Evolutionary conservation across 2,113 vertebrate genomes (phyloP), one percentile per base, ranked within the genome.

Genomic region (Saguinus imperator): DNA sequence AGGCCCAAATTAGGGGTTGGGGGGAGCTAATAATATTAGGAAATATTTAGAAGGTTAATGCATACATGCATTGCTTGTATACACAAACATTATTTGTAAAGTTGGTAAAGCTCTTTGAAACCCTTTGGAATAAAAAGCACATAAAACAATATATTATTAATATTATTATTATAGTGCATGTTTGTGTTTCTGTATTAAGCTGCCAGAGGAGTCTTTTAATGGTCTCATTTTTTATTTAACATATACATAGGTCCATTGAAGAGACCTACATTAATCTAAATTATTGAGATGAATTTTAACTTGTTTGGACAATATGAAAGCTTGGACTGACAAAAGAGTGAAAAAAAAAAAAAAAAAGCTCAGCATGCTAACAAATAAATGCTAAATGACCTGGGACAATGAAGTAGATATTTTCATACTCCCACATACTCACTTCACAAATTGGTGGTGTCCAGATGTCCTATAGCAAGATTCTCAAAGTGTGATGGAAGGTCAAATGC

Each of bases 91-190:
- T 73, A 88, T 93, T 87, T 55, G 40, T 87, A 95, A 96, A 95
- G 40, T 90, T 96, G 27, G 89, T 96, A 98, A 97, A 96, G 92
- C 87, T 97, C 84, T 96, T 82, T 97, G 58, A 93, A 97, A 87
- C 21, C 94, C 97, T 90, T 79, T 79, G 95, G 87, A 96, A 96
- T 87, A 23, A 91, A 94, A 94, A 32, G 21, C 57, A 84, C 57
- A 96, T 82, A 95, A 94, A 90, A 92, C 25, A 96, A 95, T 97
- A 87, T 93, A 97, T 98, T 98, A 97, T 98, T 98, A 90, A 97
- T 97, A 89, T 89, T 85, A 94, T 55, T 84, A 70, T 89, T 85
- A 73, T 84, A 92, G 43, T 87, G 25, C 87, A 45, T 13, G 18
- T 84, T 73, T 82, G 3, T 68, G 27, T 95, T 95, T 94, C 84